A percentile compares a stretch with the other conserved stretches of the same genome.
Conservation (phyloP, 2,797 vertebrate genomes). For the Oreonectes daqikongensis region DNA sequence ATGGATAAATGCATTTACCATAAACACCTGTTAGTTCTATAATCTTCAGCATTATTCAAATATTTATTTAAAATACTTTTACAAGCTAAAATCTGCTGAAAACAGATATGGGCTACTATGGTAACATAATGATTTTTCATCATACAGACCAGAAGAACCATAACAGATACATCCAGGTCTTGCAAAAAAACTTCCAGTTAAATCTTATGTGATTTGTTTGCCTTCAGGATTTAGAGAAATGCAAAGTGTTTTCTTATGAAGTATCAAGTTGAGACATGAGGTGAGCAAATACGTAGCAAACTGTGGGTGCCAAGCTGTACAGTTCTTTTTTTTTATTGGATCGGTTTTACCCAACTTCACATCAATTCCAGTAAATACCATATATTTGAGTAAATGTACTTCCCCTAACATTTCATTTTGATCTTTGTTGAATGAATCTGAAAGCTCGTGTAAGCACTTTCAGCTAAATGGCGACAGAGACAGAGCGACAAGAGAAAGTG, state of each 20-base stretch:
- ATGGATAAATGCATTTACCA: neutral
- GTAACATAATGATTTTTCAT: neutral
- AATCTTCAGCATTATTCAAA: neutral
- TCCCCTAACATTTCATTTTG: conserved; percentile 25
- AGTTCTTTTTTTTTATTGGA: conserved; percentile 1
- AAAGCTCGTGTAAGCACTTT: conserved; percentile 8
- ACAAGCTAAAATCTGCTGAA: no score
- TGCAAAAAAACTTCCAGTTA: no score
- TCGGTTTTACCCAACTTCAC: neutral
- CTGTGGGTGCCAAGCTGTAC: neutral
- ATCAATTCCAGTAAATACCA: conserved; percentile 33
- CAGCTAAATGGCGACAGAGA: conserved; percentile 2
- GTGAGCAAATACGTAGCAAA: neutral
- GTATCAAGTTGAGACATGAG: neutral
- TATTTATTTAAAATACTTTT: no score
- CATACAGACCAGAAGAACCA: neutral
- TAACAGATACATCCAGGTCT: no score
- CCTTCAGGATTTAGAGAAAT: no score
- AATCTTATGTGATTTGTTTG: no score
- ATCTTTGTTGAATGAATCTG: conserved; percentile 5
- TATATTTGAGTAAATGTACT: conserved; percentile 3
- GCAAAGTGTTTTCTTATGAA: no score
- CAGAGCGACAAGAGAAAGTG: neutral
- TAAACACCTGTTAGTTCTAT: neutral
- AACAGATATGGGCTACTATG: neutral